Evolutionary conservation across 2,888 invertebrate genomes (phyloP).

Genomic region (Zonitis immaculata): DNA sequence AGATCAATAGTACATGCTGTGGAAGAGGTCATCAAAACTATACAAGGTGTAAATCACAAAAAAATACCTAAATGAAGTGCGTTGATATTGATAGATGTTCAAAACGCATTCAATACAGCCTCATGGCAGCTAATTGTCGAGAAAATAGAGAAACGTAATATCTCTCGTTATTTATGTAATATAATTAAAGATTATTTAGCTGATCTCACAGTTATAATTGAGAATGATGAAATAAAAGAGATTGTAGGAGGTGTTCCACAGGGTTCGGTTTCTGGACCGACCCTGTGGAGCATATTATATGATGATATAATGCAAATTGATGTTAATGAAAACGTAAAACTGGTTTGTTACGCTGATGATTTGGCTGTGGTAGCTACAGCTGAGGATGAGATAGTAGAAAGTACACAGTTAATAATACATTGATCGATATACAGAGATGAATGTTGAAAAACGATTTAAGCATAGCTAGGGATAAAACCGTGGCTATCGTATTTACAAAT

Average conservation of each 20-base stretch:
- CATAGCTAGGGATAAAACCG: too few relatives aligned
- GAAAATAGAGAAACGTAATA: background rate
- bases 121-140: background rate
- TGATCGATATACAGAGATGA: too few relatives aligned
- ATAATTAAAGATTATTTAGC: slow-evolving; percentile 14
- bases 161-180: background rate
- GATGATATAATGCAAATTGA: background rate
- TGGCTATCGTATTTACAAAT: too few relatives aligned
- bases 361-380: background rate
- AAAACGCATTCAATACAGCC: slow-evolving; percentile 9
- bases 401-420: too few relatives aligned
- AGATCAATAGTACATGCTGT: background rate
- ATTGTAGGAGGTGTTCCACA: background rate
- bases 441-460: too few relatives aligned
- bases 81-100: slow-evolving; percentile 3
- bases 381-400: background rate
- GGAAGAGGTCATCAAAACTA: background rate
- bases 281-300: background rate
- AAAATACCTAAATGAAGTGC: background rate
- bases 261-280: background rate
- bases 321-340: rapidly evolving
- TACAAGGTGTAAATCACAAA: too few relatives aligned
- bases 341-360: background rate
- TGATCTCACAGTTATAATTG: background rate
- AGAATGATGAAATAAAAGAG: background rate